Conservation (phyloP, 2,888 invertebrate genomes). For the Tetranychus truncatus region DNA sequence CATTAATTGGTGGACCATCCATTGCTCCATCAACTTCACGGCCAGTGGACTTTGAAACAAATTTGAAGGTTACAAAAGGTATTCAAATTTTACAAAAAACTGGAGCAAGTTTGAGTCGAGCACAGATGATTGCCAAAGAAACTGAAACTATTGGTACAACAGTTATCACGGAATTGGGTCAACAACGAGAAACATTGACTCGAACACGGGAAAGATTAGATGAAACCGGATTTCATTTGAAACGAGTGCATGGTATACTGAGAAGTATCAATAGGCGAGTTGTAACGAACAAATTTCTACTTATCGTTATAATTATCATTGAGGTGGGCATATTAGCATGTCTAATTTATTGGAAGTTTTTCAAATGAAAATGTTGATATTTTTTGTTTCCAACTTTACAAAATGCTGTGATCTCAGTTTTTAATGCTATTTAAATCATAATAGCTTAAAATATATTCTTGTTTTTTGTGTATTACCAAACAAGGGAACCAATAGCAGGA, state of each 20-base stretch:
- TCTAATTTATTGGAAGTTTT: slow-evolving; percentile 33
- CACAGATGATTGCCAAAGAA: slow-evolving; percentile 55
- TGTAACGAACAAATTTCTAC: slow-evolving; percentile 34
- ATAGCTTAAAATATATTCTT: too few species aligned
- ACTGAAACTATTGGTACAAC: slow-evolving; percentile 59
- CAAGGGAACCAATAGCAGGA: too few species aligned
- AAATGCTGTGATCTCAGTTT: not conserved
- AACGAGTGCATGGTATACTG: slow-evolving; percentile 32
- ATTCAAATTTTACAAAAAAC: slow-evolving; percentile 31
- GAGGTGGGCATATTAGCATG: slow-evolving; percentile 33
- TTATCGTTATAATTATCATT: slow-evolving; percentile 33
- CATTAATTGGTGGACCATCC: not conserved
- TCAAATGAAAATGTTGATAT: slow-evolving; percentile 21
- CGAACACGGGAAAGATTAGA: slow-evolving; percentile 41
- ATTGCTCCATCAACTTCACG: slow-evolving; percentile 29
- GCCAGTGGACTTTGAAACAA: slow-evolving; percentile 27
- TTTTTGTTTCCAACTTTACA: not conserved
- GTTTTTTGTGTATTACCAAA: too few species aligned
- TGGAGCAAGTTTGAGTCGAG: slow-evolving; percentile 39
- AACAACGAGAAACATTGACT: slow-evolving; percentile 53
- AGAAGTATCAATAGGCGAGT: slow-evolving; percentile 33
- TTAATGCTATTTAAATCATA: too few species aligned
- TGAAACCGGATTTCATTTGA: slow-evolving; percentile 33
- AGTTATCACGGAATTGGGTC: slow-evolving; percentile 53
- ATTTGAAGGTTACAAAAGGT: slow-evolving; percentile 31